Base-by-base conservation (phyloP, 2,113 vertebrate species). In the Lasiurus cinereus region DNA sequence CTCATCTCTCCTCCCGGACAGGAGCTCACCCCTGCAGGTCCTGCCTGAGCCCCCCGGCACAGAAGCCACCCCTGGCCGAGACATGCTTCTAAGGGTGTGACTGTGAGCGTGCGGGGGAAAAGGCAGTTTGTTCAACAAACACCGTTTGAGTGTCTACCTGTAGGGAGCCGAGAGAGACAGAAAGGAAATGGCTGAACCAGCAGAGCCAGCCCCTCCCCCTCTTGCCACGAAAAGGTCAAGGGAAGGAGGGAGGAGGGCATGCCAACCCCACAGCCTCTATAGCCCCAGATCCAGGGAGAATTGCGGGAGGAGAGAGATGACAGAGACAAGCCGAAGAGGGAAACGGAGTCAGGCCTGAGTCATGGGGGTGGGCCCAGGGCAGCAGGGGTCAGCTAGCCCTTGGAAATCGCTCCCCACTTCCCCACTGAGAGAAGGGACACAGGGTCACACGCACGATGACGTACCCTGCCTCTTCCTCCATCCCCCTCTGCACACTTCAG, bases 321-420 rank as follows among this genome's bases (percentile, higher is more conserved):
- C 0, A 86, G 76, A 43, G 31, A 89, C 5, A 46, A 62, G 62
- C n/a, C 66, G 50, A 46, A 24, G n/a, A 91, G 36, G 76, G 80
- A 96, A 90, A 95, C 33, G 12, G 48, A 95, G 36, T 80, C 90
- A 90, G 52, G 16, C 56, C 54, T 12, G n/a, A 36, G 54, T 43
- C 33, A 16, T 27, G 43, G 90, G 59, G 31, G 48, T 69, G 62
- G n/a, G 33, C 59, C 50, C 54, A 14, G 16, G 52, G 48, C 52
- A 72, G 27, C 70, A 27, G 29, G 27, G 27, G 14, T 54, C 67
- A 66, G 67, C 54, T 7, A n/a, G 59, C 21, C 48, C 62, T 72
- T 64, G 56, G 27, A n/a, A 85, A 43, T 21, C 11, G 48, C 16
- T 52, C 39, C 31, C 5, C 22, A 6, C 27, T 24, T 70, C 14